These are phyloP conservation scores for Drosophila watanabei DNA, from an alignment of 1,140 invertebrate genomes.

Conservation along the genomic window DNA sequence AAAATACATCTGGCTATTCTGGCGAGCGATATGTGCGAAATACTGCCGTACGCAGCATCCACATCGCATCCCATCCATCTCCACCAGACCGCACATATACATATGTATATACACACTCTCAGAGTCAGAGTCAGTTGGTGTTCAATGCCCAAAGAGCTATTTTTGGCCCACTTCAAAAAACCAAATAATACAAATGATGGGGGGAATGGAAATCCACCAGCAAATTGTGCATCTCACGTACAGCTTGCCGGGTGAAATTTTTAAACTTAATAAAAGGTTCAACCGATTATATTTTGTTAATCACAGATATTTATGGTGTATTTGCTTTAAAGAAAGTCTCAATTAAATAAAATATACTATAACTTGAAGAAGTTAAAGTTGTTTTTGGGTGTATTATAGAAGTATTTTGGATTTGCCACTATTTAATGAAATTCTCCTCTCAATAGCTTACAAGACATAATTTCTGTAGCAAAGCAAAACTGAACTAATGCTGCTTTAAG, in stretches of 20 bases:
- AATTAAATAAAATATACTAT: not conserved
- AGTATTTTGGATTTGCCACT: not conserved
- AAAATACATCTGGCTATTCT: constrained; percentile 70
- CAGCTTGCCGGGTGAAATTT: constrained; percentile 1
- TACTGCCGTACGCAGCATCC: constrained; percentile 25
- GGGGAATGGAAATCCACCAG: constrained; percentile 23
- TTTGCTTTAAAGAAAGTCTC: not conserved
- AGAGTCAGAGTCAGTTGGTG: constrained; percentile 54
- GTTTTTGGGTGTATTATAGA: not conserved
- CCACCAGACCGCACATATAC: constrained; percentile 14
- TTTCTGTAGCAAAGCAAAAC: not conserved
- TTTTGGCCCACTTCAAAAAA: constrained; percentile 37
- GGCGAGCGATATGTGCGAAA: constrained; percentile 61
- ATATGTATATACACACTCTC: constrained; percentile 21
- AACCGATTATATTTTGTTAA: not conserved
- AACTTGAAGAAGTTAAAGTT: not conserved
- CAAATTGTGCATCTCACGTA: constrained; percentile 21
- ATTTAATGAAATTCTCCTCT: not conserved
- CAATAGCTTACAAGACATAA: no score
- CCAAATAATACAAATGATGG: constrained; percentile 26
- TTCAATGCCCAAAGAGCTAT: constrained; percentile 53
- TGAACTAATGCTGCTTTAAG: not conserved
- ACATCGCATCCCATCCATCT: constrained; percentile 36
- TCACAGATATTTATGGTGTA: not conserved
- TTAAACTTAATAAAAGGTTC: not conserved